phyloP scores from a whole-genome alignment of 2,113 vertebrate species.

The Thymallus thymallus region DNA sequence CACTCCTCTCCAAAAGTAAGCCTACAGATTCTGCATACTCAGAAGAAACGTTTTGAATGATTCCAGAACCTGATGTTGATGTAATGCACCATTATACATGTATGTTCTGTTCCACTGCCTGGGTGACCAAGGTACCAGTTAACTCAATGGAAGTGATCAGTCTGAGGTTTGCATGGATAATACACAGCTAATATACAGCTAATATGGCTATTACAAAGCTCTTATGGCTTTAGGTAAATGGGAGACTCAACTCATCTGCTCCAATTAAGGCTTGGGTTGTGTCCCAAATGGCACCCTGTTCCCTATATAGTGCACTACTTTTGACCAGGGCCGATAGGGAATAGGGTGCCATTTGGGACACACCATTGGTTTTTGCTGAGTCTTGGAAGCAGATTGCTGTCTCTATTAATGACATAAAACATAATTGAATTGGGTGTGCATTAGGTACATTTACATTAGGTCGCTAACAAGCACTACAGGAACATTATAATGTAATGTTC shows the following conservation, averaged over 20 bases:
- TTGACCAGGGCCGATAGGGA: too few species aligned
- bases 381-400: conserved; percentile 20
- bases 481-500: conserved; percentile 20
- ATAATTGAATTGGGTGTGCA: conserved; percentile 54
- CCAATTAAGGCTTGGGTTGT: conserved; percentile 11
- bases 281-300: too few species aligned
- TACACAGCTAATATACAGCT: conserved; percentile 1
- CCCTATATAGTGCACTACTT: too few species aligned
- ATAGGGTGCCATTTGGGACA: too few species aligned
- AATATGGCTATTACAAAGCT: conserved; percentile 28
- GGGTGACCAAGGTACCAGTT: conserved; percentile 7
- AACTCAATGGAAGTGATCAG: conserved; percentile 33
- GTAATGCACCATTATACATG: conserved; percentile 37
- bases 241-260: conserved; percentile 20
- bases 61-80: conserved; percentile 25
- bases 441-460: conserved; percentile 57
- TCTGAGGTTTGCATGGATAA: conserved; percentile 28
- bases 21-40: conserved; percentile 41
- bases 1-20: background rate
- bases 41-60: conserved; percentile 56
- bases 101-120: background rate
- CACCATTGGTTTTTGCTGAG: too few species aligned
- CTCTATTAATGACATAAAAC: background rate
- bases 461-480: conserved; percentile 37
- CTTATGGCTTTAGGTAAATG: conserved; percentile 30